Evolutionary conservation across 2,888 invertebrate species (phyloP).

Genomic region (Archaeoteleia sp.): DNA sequence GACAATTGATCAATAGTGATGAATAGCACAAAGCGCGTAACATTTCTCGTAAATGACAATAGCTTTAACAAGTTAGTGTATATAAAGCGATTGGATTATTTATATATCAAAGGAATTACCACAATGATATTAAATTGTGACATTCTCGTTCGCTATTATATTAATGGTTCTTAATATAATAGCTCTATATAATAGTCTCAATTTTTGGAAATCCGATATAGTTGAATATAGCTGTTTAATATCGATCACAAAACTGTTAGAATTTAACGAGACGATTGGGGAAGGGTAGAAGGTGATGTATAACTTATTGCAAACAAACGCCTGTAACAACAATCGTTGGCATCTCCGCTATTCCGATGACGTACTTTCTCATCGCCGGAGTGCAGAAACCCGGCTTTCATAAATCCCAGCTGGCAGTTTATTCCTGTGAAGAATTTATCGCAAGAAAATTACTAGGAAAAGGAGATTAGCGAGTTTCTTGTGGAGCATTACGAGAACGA

Average conservation of each 20-base stretch:
- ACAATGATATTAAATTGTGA: too few species aligned
- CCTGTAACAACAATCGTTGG: conserved; percentile 22
- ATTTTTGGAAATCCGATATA: too few species aligned
- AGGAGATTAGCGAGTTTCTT: conserved; percentile 33
- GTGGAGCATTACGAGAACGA: conserved; percentile 29
- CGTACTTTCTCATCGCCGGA: conserved; percentile 30
- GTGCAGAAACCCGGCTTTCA: conserved; percentile 27
- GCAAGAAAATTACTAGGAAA: conserved; percentile 42
- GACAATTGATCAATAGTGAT: too few species aligned
- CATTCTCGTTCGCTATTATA: too few species aligned
- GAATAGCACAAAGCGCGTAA: too few species aligned
- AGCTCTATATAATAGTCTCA: too few species aligned
- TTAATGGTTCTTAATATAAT: too few species aligned
- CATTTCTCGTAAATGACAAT: too few species aligned
- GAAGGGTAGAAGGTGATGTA: not conserved
- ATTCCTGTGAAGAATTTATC: conserved; percentile 35
- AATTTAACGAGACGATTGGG: conserved; percentile 17
- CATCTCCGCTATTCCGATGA: conserved; percentile 23
- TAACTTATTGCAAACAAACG: conserved; percentile 8
- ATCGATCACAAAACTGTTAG: conserved; percentile 3
- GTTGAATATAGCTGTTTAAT: not conserved
- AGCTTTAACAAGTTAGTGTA: too few species aligned
- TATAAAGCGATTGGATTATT: too few species aligned
- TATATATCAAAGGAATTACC: too few species aligned
- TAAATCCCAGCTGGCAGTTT: conserved; percentile 38